phyloP scores from a whole-genome alignment of 2,888 invertebrate species.

The Galerucella pusilla region DNA sequence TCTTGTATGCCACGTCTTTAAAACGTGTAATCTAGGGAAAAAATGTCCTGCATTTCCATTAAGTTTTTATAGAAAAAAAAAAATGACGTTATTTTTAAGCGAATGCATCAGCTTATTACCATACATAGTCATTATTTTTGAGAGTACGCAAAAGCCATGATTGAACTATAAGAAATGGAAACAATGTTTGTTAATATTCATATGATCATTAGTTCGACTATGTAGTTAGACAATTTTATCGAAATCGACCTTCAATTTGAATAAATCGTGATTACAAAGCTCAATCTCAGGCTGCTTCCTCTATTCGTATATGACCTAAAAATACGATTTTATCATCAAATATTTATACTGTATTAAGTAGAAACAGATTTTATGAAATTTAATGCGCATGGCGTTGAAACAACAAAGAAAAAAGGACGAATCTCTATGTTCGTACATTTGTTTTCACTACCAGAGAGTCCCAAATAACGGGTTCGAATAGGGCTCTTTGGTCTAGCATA shows the following conservation, averaged over 20 bases:
- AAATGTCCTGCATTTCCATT: conserved; percentile 35
- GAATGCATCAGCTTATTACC: conserved; percentile 18
- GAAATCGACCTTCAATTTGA: conserved; percentile 22
- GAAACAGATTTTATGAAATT: neutral
- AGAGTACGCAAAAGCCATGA: conserved; percentile 17
- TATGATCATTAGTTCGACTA: conserved; percentile 15
- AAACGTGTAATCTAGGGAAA: conserved; percentile 38
- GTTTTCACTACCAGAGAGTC: too few species aligned
- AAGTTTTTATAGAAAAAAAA: conserved; percentile 42
- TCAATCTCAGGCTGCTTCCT: conserved; percentile 28
- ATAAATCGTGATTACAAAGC: conserved; percentile 28
- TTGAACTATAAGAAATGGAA: conserved; percentile 35
- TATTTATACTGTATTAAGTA: neutral
- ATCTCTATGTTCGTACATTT: neutral
- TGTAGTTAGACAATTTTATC: conserved; percentile 22
- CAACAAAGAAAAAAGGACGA: neutral
- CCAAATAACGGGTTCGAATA: too few species aligned
- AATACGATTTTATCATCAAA: conserved; percentile 19
- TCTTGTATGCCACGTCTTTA: conserved; percentile 36
- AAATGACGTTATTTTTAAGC: conserved; percentile 19
- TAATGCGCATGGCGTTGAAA: neutral
- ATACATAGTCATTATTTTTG: conserved; percentile 34
- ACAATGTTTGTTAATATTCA: conserved; percentile 27
- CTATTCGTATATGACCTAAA: conserved; percentile 27
- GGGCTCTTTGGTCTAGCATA: too few species aligned